Base-by-base conservation (phyloP, 2,797 vertebrate species). In the Valencia hispanica region DNA sequence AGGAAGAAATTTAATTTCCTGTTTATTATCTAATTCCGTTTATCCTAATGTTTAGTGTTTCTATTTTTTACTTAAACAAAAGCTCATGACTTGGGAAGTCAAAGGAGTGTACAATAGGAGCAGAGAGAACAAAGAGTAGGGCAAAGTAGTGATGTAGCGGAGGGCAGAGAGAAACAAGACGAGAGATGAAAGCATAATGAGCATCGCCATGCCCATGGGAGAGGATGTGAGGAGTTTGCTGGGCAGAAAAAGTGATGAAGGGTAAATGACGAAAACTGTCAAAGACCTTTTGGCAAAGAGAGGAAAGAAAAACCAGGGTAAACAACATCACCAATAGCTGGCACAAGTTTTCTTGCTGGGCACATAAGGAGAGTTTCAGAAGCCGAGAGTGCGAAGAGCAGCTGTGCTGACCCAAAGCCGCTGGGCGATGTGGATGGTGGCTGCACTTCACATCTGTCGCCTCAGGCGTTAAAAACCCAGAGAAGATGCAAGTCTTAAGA, bases 121-220 rank as follows among this genome's bases (percentile, higher is more conserved):
- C 51, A 68, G 51, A 36, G 30, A 87, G 79, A 90, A 91, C 81
- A 83, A 89, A 83, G 84, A 32, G 77, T 74, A 87, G 82, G 84
- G 78, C 75, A 84, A 74, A 15, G 34, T 73, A 79, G 81, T 41
- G 68, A 82, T 65, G 45, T 55, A 77, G 61, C 48, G 71, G 77
- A 59, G 70, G 45, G 25, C 63, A 79, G 77, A 78, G 5, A 39
- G 75, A 79, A 77, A 70, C 59, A 51, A 55, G 86, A 82, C 39
- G 78, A 61, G 73, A 84, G 84, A 87, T 91, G 92, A 92, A 93
- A 91, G 86, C 90, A 85, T 91, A 93, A 94, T 91, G 92, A 93
- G 88, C 75, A 85, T 66, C 82, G 85, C 87, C 85, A 83, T 88
- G 81, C 91, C 87, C 87, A 81, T 59, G 82, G 79, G 91, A 86